Percentiles rank a stretch among this genome's conserved stretches.
These are phyloP conservation scores for Morone saxatilis DNA, from an alignment of 2,113 vertebrate species.

Conservation along the genomic window DNA sequence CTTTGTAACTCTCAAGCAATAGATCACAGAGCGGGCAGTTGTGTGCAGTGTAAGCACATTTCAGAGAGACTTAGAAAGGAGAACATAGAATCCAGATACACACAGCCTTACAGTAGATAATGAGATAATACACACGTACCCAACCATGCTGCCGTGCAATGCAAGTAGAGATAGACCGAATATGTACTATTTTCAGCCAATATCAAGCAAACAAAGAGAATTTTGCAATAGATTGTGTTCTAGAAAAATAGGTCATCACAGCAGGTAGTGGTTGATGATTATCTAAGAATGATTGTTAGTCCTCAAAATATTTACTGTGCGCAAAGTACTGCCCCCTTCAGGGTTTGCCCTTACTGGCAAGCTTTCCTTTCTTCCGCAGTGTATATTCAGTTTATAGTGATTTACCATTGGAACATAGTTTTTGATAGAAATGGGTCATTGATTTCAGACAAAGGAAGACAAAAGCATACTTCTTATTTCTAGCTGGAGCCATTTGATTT, in stretches of 20 bases:
- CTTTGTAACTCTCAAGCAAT: constrained; percentile 70
- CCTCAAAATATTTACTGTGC: neutral
- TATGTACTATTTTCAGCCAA: neutral
- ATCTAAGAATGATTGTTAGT: neutral
- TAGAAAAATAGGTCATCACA: neutral
- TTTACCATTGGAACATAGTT: neutral
- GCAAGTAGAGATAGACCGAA: neutral
- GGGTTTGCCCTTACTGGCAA: neutral
- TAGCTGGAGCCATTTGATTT: neutral
- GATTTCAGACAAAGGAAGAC: neutral
- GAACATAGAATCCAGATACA: constrained; percentile 40
- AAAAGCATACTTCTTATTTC: neutral
- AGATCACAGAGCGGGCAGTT: constrained; percentile 72
- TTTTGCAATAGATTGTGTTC: neutral
- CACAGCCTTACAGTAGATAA: neutral
- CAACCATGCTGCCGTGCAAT: neutral
- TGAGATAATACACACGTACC: neutral
- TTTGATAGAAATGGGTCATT: neutral
- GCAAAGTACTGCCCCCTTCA: no score
- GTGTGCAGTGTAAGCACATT: constrained; percentile 78
- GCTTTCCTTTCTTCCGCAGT: neutral
- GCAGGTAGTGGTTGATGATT: neutral
- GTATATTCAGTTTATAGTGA: neutral
- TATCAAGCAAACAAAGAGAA: neutral
- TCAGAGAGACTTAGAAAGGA: constrained; percentile 62